These are phyloP conservation scores for Hemaris fuciformis DNA, from an alignment of 2,888 invertebrate species.

Conservation along the genomic window DNA sequence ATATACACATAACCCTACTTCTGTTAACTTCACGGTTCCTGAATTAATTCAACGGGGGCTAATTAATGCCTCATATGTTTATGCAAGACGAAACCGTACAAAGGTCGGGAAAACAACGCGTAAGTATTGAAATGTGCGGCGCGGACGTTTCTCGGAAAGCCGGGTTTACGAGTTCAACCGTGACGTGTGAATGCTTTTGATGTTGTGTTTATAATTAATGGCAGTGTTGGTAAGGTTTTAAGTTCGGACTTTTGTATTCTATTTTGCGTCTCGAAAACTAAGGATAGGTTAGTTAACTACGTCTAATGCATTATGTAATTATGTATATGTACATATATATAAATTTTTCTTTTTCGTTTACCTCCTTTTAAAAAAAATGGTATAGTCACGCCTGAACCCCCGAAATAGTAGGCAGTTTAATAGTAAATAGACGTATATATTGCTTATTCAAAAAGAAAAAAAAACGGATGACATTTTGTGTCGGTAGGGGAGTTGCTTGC, in stretches of 20 bases:
- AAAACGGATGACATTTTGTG: too few species aligned
- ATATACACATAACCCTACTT: background rate
- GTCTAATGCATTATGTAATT: too few species aligned
- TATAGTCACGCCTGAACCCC: too few species aligned
- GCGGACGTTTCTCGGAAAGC: slow-evolving; percentile 35
- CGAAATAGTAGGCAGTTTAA: too few species aligned
- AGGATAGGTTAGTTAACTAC: too few species aligned
- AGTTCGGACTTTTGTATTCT: background rate
- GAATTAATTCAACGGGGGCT: background rate
- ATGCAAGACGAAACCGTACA: background rate
- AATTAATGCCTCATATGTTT: background rate
- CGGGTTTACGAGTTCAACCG: slow-evolving; percentile 41
- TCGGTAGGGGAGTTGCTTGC: too few species aligned
- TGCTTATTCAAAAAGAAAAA: too few species aligned
- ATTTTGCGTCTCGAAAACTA: too few species aligned
- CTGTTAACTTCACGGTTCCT: background rate
- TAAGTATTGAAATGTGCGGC: background rate
- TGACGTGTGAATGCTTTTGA: slow-evolving; percentile 31
- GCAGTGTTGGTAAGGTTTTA: background rate
- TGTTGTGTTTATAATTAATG: slow-evolving; percentile 18
- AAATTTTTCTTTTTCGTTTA: too few species aligned
- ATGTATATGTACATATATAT: too few species aligned
- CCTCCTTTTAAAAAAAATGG: too few species aligned
- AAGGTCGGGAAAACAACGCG: background rate
- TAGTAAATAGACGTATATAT: too few species aligned